These are phyloP conservation scores for Leptopilina clavipes DNA, from an alignment of 1,140 invertebrate species.

Conservation along the genomic window DNA sequence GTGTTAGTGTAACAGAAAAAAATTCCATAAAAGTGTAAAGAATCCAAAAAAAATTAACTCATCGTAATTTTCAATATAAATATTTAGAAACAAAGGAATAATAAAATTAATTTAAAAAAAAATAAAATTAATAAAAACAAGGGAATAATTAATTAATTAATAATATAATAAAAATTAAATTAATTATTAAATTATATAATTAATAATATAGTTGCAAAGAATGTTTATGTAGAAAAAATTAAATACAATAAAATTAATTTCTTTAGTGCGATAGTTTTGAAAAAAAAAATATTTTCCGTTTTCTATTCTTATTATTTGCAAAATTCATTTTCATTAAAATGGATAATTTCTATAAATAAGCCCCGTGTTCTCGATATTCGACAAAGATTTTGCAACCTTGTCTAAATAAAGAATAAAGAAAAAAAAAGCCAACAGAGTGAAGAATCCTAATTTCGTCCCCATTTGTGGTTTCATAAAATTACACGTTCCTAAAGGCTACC, in stretches of 20 bases:
- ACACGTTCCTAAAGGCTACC: slow-evolving; percentile 7
- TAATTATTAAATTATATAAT: too few relatives aligned
- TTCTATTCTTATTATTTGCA: neutral
- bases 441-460: neutral
- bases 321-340: neutral
- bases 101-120: too few relatives aligned
- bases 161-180: too few relatives aligned
- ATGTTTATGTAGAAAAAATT: too few relatives aligned
- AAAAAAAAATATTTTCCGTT: neutral
- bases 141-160: too few relatives aligned
- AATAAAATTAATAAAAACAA: too few relatives aligned
- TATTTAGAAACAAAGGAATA: too few relatives aligned
- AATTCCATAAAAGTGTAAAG: neutral
- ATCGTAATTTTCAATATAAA: too few relatives aligned
- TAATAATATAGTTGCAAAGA: too few relatives aligned
- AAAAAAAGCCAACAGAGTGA: neutral
- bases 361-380: neutral
- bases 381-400: neutral
- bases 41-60: too few relatives aligned
- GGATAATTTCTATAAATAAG: neutral
- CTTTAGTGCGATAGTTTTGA: too few relatives aligned
- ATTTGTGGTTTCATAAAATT: slow-evolving; percentile 17
- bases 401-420: neutral
- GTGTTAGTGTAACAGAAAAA: neutral
- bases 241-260: too few relatives aligned